Conservation (phyloP, 2,113 vertebrate genomes). For the Elachura formosa region DNA sequence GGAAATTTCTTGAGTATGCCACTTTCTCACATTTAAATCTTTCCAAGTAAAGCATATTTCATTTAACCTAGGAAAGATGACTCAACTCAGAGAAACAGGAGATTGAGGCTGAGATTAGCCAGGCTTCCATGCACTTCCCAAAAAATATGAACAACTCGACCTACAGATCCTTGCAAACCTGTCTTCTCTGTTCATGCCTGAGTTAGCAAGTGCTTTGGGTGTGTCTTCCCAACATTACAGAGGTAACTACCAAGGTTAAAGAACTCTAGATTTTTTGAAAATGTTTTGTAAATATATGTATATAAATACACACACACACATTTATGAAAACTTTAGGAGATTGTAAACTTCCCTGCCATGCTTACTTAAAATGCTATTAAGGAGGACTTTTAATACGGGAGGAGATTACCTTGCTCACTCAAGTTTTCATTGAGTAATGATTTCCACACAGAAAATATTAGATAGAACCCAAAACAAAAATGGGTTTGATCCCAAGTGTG, state of each 20-base stretch:
- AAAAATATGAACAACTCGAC: background rate
- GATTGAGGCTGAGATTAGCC: background rate
- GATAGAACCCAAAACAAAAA: background rate
- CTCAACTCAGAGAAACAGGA: background rate
- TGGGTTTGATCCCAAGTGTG: background rate
- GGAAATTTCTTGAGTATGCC: background rate
- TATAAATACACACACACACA: background rate
- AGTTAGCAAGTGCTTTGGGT: background rate
- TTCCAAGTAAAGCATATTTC: background rate
- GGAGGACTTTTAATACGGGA: background rate
- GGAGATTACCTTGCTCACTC: background rate
- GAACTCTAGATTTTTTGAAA: background rate
- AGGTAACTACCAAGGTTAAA: background rate
- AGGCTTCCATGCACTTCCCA: rapidly evolving
- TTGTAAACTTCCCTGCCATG: background rate
- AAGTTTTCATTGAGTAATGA: background rate
- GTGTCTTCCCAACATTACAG: background rate
- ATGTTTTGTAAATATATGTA: background rate
- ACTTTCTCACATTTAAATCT: background rate
- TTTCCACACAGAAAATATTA: background rate
- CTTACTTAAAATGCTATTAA: background rate
- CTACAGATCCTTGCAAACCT: background rate
- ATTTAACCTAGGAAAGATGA: background rate
- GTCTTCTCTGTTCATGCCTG: background rate
- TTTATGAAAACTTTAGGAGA: background rate